Evolutionary conservation across 2,888 invertebrate species (phyloP).

Genomic region (Coelogynopora nodosa): DNA sequence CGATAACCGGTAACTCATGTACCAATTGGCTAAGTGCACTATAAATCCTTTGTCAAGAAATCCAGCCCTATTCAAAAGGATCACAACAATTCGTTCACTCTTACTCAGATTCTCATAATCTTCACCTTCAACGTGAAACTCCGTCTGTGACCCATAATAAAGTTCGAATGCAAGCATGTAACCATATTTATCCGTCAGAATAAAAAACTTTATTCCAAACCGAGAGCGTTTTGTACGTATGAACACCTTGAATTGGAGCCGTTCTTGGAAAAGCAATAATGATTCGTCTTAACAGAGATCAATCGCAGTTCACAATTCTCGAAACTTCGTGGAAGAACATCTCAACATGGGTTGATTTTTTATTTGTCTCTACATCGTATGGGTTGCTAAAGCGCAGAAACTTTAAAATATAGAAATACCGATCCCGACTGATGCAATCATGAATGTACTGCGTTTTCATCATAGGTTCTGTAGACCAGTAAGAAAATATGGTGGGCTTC

Average conservation of each 20-base stretch:
- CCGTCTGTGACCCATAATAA: background rate
- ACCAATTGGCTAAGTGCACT: slow-evolving; percentile 22
- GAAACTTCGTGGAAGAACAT: background rate
- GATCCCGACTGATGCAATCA: background rate
- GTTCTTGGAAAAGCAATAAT: slow-evolving; percentile 11
- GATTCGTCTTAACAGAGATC: slow-evolving; percentile 25
- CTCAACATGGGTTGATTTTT: background rate
- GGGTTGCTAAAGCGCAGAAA: background rate
- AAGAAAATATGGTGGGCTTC: background rate
- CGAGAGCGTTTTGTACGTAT: slow-evolving; percentile 25
- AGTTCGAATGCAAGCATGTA: background rate
- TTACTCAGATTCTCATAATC: slow-evolving; percentile 23
- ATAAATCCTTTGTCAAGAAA: slow-evolving; percentile 18
- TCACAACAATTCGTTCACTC: slow-evolving; percentile 18
- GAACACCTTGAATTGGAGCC: background rate
- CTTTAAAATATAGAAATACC: background rate
- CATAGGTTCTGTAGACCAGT: background rate
- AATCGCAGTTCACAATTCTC: background rate
- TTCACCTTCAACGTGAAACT: slow-evolving; percentile 21
- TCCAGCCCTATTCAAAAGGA: slow-evolving; percentile 27
- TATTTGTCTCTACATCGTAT: background rate
- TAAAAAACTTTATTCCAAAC: slow-evolving; percentile 19
- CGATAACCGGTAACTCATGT: slow-evolving; percentile 31
- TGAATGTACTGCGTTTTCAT: background rate
- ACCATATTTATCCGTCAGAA: background rate